phyloP scores from a whole-genome alignment of 2,797 vertebrate genomes.

The Babyrousa celebensis region DNA sequence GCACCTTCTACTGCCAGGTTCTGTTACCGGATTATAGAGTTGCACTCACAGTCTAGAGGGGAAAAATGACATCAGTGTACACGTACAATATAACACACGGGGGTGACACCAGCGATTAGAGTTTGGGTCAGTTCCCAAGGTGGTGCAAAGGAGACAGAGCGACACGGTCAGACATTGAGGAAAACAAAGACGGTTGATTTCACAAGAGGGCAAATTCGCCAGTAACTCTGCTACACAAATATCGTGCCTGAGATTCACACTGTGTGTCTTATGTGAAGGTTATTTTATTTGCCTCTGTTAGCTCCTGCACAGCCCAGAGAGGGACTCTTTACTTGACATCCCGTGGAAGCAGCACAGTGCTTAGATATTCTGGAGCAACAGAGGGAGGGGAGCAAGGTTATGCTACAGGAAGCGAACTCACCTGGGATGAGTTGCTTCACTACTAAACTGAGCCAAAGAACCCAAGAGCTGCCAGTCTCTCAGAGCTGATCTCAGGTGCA shows the following conservation, averaged over 20 bases:
- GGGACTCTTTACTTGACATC: neutral
- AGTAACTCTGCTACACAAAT: neutral
- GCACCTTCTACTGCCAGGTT: neutral
- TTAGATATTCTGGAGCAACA: neutral
- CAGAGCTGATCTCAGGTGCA: neutral
- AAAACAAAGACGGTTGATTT: neutral
- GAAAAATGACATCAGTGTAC: neutral
- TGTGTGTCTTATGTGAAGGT: neutral
- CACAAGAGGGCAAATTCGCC: neutral
- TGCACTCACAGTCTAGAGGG: neutral
- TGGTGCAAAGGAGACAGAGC: neutral
- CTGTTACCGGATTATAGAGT: neutral
- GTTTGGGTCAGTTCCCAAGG: neutral
- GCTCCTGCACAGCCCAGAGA: neutral
- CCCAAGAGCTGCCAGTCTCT: neutral
- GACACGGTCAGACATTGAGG: neutral
- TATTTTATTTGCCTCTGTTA: neutral
- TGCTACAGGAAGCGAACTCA: neutral
- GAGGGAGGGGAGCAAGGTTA: rapidly evolving
- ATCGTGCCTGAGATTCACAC: neutral
- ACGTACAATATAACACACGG: neutral
- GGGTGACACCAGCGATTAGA: neutral
- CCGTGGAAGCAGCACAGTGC: neutral
- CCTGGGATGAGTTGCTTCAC: neutral
- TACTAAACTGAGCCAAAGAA: conserved; percentile 26